Evolutionary conservation across 2,797 vertebrate species (phyloP).

Genomic region (Rhynchonycteris naso): DNA sequence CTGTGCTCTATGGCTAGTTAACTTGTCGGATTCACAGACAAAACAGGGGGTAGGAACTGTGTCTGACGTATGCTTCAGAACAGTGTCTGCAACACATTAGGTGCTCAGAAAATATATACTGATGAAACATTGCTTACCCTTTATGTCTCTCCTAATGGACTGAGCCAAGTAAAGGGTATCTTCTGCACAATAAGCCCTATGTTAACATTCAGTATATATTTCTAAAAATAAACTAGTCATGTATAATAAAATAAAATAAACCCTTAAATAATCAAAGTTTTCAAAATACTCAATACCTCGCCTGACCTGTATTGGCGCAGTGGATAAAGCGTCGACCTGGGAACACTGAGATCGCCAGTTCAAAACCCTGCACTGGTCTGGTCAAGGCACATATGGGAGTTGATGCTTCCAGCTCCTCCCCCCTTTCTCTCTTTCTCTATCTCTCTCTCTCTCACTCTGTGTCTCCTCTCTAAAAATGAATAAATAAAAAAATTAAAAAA

Average conservation of each 20-base stretch:
- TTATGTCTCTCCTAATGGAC: background rate
- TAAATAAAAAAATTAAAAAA: no score
- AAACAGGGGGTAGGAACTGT: background rate
- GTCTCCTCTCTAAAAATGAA: no score
- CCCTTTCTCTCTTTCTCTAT: no score
- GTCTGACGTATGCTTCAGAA: constrained; percentile 23
- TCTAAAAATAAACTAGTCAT: background rate
- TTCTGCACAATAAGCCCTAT: background rate
- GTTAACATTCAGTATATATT: constrained; percentile 38
- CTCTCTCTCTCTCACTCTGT: no score
- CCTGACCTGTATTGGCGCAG: no score
- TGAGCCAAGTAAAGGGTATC: background rate
- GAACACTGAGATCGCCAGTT: no score
- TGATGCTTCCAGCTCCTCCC: no score
- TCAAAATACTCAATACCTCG: constrained; percentile 16
- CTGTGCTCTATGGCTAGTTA: background rate
- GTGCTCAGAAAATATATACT: constrained; percentile 30
- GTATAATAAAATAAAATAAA: constrained; percentile 34
- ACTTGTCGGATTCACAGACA: background rate
- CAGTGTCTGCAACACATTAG: background rate
- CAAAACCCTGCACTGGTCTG: no score
- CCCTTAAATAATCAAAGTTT: background rate
- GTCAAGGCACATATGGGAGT: no score
- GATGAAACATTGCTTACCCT: background rate
- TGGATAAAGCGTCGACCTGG: no score